Percentiles rank a stretch among this genome's conserved stretches.
phyloP scores from a whole-genome alignment of 2,113 vertebrate genomes.

The Mustelus asterias region DNA sequence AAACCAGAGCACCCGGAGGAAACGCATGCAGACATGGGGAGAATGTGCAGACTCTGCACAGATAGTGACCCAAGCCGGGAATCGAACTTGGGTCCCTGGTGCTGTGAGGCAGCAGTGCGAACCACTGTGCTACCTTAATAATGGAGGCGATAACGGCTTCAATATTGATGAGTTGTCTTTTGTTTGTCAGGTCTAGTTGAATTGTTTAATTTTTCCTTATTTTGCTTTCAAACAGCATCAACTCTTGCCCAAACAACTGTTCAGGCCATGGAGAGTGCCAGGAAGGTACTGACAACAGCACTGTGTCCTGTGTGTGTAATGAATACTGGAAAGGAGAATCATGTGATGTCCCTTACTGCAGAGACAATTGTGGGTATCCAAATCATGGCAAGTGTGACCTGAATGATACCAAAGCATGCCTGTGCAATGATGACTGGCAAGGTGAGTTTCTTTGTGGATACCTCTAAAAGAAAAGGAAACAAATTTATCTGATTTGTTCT shows the following conservation, averaged over 20 bases:
- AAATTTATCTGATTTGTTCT: not conserved
- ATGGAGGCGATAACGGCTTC: not conserved
- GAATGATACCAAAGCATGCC: conserved; percentile 57
- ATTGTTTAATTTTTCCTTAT: conserved; percentile 5
- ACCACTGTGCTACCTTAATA: not conserved
- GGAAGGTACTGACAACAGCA: conserved; percentile 49
- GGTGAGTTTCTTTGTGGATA: conserved; percentile 55
- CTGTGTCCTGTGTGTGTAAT: conserved; percentile 69
- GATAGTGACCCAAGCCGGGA: too few relatives aligned
- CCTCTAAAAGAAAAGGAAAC: not conserved
- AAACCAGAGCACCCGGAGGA: too few relatives aligned
- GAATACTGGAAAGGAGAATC: conserved; percentile 81
- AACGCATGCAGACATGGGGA: too few relatives aligned
- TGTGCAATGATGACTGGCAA: conserved; percentile 78
- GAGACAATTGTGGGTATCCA: conserved; percentile 64
- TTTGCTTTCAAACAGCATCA: conserved; percentile 59
- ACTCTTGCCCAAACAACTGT: conserved; percentile 88
- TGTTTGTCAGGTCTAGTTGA: not conserved
- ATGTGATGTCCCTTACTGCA: conserved; percentile 79
- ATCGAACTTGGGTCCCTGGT: too few relatives aligned
- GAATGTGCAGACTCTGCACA: too few relatives aligned
- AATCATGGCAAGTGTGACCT: conserved; percentile 63
- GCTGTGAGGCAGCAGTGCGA: too few relatives aligned
- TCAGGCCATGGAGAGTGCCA: conserved; percentile 77
- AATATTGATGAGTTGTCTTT: not conserved